phyloP scores from a whole-genome alignment of 2,888 invertebrate species.

The Chrysina gloriosa region DNA sequence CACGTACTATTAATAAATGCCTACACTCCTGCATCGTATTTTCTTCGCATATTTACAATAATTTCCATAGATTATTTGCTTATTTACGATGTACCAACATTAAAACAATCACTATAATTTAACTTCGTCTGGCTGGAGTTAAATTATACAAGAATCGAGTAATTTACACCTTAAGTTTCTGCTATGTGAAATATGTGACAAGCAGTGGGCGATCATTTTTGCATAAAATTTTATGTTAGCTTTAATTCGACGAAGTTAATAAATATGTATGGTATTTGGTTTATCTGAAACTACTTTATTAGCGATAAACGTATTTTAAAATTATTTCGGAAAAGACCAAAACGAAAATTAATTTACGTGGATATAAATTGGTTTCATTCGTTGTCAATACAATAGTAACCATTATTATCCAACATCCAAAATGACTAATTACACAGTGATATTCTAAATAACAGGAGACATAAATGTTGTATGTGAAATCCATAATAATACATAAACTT shows the following conservation, averaged over 20 bases:
- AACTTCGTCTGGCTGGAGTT: conserved; percentile 2
- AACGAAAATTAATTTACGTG: no score
- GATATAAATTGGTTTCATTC: no score
- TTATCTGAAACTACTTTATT: background rate
- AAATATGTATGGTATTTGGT: background rate
- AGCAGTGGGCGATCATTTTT: conserved; percentile 6
- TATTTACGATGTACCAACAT: conserved; percentile 13
- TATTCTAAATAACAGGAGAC: no score
- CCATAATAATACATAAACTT: no score
- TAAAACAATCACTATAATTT: conserved; percentile 26
- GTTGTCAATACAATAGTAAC: no score
- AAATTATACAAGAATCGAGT: conserved; percentile 13
- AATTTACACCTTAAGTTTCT: conserved; percentile 25
- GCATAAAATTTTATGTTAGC: conserved; percentile 11
- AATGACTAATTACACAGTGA: no score
- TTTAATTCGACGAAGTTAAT: conserved; percentile 7
- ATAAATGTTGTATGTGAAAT: no score
- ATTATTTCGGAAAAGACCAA: no score
- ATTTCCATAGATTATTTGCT: conserved; percentile 17
- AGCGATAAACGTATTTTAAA: background rate
- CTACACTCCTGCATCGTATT: background rate
- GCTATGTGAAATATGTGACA: conserved; percentile 18
- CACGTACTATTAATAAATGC: conserved; percentile 5
- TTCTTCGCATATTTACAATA: background rate
- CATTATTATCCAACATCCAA: no score